Evolutionary conservation across 1,140 invertebrate species (phyloP), one percentile per base, ranked within the genome.

Genomic region (Arion vulgaris): DNA sequence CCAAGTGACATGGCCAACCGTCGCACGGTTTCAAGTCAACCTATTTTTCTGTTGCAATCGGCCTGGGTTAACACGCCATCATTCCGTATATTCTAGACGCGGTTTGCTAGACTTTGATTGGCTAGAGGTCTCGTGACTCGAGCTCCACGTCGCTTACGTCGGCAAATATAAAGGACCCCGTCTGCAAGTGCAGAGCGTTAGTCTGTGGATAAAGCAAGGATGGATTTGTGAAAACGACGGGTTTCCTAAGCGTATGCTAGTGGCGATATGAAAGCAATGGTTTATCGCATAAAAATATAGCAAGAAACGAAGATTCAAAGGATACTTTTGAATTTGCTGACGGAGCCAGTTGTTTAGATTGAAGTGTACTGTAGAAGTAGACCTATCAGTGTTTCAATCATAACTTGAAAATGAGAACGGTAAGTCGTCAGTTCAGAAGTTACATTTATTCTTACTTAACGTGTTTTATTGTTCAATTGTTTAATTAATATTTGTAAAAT

Each of bases 141-240:
- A 75, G 71, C 69, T 74, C 71, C 80, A 74, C 80, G 45, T 81
- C 39, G 80, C 71, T 36, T n/a, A n/a, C 71, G 80, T 81, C 80
- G 69, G 80, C 80, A 74, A 62, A 74, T 74, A 74, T 74, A 74
- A 74, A 34, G 38, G 57, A 53, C 45, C 9, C 45, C 38, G 80
- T 74, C 51, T 81, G 80, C 80, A 53, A 36, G 71, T 81, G 4
- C 32, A 45, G 32, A 57, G 23, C 80, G 80, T 38, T 81, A 74
- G 80, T 57, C 26, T 74, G 80, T 73, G 28, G 73, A 45, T n/a
- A n/a, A 81, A 49, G 62, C 69, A 45, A 81, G 71, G 71, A 81
- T 74, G 80, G 36, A 62, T 28, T 28, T 7, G n/a, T 81, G 45
- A 74, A 13, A 74, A 17, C 62, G 19, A 19, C 26, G 15, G 4